Percentiles rank a stretch among this genome's conserved stretches.
phyloP scores from a whole-genome alignment of 2,113 vertebrate genomes.

The Pontoporia blainvillei region DNA sequence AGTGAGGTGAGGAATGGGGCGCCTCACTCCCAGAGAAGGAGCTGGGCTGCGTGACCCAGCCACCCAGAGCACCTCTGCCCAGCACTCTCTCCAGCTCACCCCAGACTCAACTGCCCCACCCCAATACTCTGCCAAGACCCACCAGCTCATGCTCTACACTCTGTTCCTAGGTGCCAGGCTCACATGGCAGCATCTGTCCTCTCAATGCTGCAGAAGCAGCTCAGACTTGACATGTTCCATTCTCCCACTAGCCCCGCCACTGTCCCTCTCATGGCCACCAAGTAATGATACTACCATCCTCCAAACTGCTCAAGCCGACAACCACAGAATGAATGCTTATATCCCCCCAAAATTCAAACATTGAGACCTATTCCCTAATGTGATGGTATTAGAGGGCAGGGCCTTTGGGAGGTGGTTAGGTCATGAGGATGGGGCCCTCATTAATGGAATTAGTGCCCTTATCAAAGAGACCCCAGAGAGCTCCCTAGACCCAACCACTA shows the following conservation, averaged over 20 bases:
- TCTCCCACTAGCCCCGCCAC: background rate
- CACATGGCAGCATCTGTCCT: fast-evolving
- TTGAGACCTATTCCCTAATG: background rate
- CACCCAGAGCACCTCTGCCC: background rate
- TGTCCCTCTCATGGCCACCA: background rate
- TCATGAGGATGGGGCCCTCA: background rate
- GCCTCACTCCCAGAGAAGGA: background rate
- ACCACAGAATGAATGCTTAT: background rate
- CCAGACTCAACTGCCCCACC: background rate
- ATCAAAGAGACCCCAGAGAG: background rate
- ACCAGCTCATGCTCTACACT: too few species aligned
- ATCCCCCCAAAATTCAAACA: background rate
- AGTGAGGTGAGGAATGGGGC: background rate
- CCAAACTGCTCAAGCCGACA: background rate
- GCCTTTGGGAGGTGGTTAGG: background rate
- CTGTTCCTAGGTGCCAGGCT: background rate
- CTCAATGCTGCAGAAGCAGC: background rate
- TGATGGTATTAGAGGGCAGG: background rate
- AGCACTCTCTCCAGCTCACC: background rate
- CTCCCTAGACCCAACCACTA: background rate
- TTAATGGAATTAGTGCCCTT: background rate
- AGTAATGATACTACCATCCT: background rate
- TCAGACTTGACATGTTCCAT: background rate
- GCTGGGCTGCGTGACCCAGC: fast-evolving
- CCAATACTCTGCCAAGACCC: background rate